phyloP scores from a whole-genome alignment of 2,113 vertebrate genomes.

The Trachemys scripta region DNA sequence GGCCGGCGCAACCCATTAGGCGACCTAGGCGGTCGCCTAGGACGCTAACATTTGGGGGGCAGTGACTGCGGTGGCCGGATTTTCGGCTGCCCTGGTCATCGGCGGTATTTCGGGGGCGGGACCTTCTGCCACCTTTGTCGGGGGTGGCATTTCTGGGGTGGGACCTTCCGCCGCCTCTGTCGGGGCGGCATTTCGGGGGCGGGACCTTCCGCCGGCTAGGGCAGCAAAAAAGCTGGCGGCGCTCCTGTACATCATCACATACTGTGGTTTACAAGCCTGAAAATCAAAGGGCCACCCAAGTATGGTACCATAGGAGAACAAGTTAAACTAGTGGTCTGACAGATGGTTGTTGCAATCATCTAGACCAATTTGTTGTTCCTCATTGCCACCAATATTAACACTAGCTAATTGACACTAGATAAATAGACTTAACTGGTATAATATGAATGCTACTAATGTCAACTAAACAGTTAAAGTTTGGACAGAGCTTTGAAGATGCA shows the following conservation, averaged over 20 bases:
- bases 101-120: too few relatives aligned
- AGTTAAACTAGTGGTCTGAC: background rate
- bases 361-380: background rate
- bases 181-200: too few relatives aligned
- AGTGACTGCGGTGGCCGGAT: too few relatives aligned
- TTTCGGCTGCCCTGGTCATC: too few relatives aligned
- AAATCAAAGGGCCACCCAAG: background rate
- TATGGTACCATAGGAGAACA: background rate
- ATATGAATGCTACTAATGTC: background rate
- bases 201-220: too few relatives aligned
- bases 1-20: too few relatives aligned
- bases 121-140: too few relatives aligned
- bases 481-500: background rate
- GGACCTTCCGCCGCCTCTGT: too few relatives aligned
- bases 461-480: background rate
- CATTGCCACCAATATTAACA: background rate
- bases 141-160: too few relatives aligned
- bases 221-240: too few relatives aligned
- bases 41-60: too few relatives aligned
- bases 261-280: rapidly evolving
- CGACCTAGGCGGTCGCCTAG: too few relatives aligned
- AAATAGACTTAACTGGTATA: background rate
- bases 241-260: background rate
- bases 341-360: background rate
- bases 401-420: slow-evolving; percentile 50